Conservation (phyloP, 2,888 invertebrate species). For the Mesoligia furuncula region DNA sequence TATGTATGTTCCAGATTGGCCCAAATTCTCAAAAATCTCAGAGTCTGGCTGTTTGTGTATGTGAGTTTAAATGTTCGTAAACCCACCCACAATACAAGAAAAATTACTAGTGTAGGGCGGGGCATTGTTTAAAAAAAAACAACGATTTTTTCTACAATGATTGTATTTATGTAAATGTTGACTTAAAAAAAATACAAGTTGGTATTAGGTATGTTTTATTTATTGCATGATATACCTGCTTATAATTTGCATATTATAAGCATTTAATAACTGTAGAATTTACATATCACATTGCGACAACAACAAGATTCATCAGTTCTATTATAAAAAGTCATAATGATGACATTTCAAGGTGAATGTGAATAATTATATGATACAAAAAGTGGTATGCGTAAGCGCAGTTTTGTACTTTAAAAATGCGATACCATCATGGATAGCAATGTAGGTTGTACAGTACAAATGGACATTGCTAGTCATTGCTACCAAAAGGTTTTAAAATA, state of each 20-base stretch:
- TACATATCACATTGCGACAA: conserved; percentile 9
- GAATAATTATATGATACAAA: conserved; percentile 19
- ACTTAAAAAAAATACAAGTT: not conserved
- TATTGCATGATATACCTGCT: not conserved
- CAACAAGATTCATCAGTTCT: conserved; percentile 5
- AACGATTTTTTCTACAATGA: no score
- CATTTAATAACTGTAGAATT: conserved; percentile 5
- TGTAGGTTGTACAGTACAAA: not conserved
- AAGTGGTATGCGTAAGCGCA: not conserved
- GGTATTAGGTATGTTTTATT: not conserved
- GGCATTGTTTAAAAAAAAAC: no score
- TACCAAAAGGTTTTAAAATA: not conserved
- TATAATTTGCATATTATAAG: conserved; percentile 23
- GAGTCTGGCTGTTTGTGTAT: no score
- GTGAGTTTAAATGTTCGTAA: no score
- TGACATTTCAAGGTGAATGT: conserved; percentile 46
- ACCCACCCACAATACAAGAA: no score
- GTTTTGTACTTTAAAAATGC: not conserved
- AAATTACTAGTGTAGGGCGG: no score
- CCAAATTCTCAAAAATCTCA: no score
- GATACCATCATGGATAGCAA: not conserved
- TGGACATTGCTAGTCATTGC: not conserved
- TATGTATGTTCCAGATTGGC: no score
- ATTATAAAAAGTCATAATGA: conserved; percentile 26
- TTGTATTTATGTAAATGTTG: not conserved